Evolutionary conservation across 2,888 invertebrate genomes (phyloP).

Genomic region (Anticlea derivata): DNA sequence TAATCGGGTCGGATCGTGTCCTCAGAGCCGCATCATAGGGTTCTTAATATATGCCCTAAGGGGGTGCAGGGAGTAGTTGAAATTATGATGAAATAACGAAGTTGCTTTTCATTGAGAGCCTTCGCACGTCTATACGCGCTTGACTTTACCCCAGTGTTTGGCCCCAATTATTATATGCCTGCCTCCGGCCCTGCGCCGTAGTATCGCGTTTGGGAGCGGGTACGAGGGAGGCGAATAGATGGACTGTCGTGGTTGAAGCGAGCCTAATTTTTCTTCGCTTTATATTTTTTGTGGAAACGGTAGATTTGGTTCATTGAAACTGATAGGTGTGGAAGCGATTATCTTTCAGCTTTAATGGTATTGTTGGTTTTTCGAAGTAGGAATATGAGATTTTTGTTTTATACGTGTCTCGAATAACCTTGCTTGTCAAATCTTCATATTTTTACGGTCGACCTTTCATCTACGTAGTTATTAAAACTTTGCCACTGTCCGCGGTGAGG

Average conservation of each 20-base stretch:
- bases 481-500: neutral
- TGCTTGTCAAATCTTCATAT: constrained; percentile 1
- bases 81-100: no score
- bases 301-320: constrained; percentile 36
- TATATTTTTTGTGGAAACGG: constrained; percentile 55
- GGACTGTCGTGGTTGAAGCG: constrained; percentile 71
- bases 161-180: neutral
- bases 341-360: neutral
- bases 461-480: neutral
- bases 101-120: no score
- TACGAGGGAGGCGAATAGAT: constrained; percentile 60
- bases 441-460: no score
- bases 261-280: constrained; percentile 70
- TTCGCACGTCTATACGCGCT: no score
- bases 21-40: constrained; percentile 27
- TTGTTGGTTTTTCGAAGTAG: neutral
- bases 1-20: constrained; percentile 76
- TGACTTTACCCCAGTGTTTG: no score
- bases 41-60: no score
- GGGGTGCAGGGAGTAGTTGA: no score
- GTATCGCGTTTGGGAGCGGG: constrained; percentile 62
- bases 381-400: neutral
- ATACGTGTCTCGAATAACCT: no score
- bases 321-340: constrained; percentile 25
- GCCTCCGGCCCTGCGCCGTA: constrained; percentile 29